Conservation (phyloP, 2,113 vertebrate genomes). For the Ivindomyrus marchei region DNA sequence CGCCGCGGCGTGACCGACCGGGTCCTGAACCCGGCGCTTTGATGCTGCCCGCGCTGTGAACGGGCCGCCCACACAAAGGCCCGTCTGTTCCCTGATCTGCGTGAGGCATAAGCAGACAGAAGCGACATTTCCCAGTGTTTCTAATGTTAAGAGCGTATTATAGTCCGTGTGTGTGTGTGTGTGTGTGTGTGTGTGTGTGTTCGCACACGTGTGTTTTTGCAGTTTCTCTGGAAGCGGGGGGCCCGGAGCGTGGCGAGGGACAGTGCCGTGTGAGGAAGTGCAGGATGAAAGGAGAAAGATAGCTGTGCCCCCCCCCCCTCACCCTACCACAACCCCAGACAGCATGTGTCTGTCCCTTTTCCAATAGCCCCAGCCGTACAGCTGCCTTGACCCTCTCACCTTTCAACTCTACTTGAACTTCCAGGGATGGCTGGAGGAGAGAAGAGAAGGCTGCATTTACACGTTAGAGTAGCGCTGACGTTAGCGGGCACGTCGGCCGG, state of each 20-base stretch:
- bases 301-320: constrained; percentile 15
- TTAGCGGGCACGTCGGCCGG: constrained; percentile 59
- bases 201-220: constrained; percentile 34
- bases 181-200: not conserved
- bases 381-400: constrained; percentile 77
- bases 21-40: not conserved
- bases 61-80: not conserved
- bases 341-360: constrained; percentile 60
- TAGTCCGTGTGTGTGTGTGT: not conserved
- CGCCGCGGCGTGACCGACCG: not conserved
- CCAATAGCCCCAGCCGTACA: constrained; percentile 64
- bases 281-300: constrained; percentile 28
- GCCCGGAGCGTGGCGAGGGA: not conserved
- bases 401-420: constrained; percentile 80
- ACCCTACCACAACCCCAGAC: constrained; percentile 31
- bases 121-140: not conserved
- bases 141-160: not conserved
- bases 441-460: constrained; percentile 57
- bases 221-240: not conserved
- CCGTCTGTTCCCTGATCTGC: not conserved
- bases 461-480: constrained; percentile 67
- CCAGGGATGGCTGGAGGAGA: constrained; percentile 62
- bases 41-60: constrained; percentile 4
- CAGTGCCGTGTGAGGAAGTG: not conserved
- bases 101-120: not conserved